Base-by-base conservation (phyloP, 2,113 vertebrate genomes). In the Oncorhynchus keta region DNA sequence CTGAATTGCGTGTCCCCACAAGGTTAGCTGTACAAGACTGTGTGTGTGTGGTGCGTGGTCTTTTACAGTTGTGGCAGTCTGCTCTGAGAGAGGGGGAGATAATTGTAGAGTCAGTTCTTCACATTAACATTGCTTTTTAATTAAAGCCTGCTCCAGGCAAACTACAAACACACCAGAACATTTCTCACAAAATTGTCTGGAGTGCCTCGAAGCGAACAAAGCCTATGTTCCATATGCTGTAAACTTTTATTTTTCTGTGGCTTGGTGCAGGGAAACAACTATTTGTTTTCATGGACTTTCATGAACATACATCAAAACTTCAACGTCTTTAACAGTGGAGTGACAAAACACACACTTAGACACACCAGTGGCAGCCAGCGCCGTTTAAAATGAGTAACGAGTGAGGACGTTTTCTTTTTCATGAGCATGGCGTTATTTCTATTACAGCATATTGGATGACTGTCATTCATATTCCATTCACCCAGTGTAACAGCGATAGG, bases 71-170 rank as follows among this genome's bases (percentile, higher is more conserved):
- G 70, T 72, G 68, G 49, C 70, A 75, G 72, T 77, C 59, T 72
- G 76, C 68, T 26, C 71, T 75, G 11, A 12, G 28, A 77, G 59
- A 69, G 16, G 35, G 14, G 39, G 68, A 59, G 61, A 74, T 76
- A 80, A 83, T 84, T 79, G 83, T 66, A 73, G 28, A 62, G 18
- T 62, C n/a, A 62, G 9, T 62, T 22, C n/a, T 62, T 8, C n/a
- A 78, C 75, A 78, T 79, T 76, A 78, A 76, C 68, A 75, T 57
- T 32, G 68, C 45, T n/a, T 62, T 80, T 83, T 81, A 81, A 84
- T 81, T 75, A 78, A 72, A 66, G 9, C 72, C 76, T 73, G 57
- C 45, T 66, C 81, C 72, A 73, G 32, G 75, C 9, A 65, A 57
- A 79, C 75, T 75, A 82, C 68, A 72, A 69, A 78, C 72, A 73